Evolutionary conservation across 2,797 vertebrate genomes (phyloP).

Genomic region (Zalophus californianus): DNA sequence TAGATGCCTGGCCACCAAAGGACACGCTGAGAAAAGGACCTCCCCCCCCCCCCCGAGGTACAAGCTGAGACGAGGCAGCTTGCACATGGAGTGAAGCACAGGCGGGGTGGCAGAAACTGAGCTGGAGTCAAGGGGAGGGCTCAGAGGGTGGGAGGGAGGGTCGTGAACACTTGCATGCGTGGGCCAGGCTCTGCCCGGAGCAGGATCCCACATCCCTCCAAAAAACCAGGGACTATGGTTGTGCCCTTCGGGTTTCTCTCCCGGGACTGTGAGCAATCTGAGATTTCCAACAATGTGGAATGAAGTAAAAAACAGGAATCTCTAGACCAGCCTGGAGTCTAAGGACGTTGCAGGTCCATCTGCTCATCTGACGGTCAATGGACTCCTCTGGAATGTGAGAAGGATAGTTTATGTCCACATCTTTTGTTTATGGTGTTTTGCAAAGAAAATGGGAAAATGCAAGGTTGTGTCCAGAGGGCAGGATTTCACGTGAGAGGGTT

Average conservation of each 20-base stretch:
- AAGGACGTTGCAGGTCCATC: no score
- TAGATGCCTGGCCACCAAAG: not conserved
- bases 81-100: not conserved
- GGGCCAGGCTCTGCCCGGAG: not conserved
- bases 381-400: not conserved
- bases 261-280: not conserved
- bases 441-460: not conserved
- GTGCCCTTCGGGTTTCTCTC: not conserved
- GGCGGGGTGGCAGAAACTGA: not conserved
- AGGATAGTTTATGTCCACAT: rapidly evolving
- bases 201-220: not conserved
- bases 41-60: not conserved
- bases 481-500: not conserved
- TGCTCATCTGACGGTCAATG: rapidly evolving
- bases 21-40: not conserved
- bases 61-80: not conserved
- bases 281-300: not conserved
- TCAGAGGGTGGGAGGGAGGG: not conserved
- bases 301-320: not conserved
- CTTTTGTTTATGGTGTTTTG: not conserved
- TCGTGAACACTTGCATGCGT: rapidly evolving
- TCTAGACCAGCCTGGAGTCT: not conserved
- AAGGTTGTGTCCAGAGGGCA: not conserved
- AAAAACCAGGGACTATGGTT: not conserved
- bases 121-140: not conserved